Evolutionary conservation across 2,797 vertebrate species (phyloP), one percentile per base, ranked within the genome.

Genomic region (Poecilia velifera): DNA sequence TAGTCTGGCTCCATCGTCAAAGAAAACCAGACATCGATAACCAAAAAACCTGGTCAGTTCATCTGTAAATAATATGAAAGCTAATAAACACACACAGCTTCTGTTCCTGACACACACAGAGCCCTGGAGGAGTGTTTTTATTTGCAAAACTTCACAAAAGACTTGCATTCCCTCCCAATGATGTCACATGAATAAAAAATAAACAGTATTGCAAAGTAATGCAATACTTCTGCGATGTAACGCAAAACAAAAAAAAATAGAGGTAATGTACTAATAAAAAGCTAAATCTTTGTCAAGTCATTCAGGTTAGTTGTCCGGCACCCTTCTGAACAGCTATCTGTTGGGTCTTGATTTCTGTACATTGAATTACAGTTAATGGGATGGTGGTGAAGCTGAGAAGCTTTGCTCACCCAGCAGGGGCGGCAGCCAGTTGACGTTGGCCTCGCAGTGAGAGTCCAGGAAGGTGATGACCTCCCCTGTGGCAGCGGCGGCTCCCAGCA

Each of bases 391-490:
- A 34, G 10, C 5, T 39, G 7, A 46, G 36, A 47, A 2, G n/a
- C n/a, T 12, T 41, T 53, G 3, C 90, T 96, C 89, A 99, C 98
- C 98, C 1, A 99, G 87, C 76, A 99, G 92, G 0, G 98, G 98
- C 0, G 98, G 98, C 53, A 99, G 96, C 98, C 98, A 99, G 95
- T 99, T 99, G 86, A 99, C 95, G 0, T 99, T 99, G 90, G 98
- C 96, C 88, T 99, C 98, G 0, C 98, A 99, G 86, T 99, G 98
- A 0, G 98, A 99, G 86, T 99, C 98, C 86, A 99, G 94, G 94
- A 98, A 99, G 2, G 98, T 99, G 94, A 99, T 97, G 91, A 99
- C 98, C 0, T 98, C 96, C 57, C 98, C 98, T 28, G 89, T 95
- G 0, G 98, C 98, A 0, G 94, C 94, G 0, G 93, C 93, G 22